phyloP scores from a whole-genome alignment of 2,888 invertebrate species.

The Drosophila mercatorum region DNA sequence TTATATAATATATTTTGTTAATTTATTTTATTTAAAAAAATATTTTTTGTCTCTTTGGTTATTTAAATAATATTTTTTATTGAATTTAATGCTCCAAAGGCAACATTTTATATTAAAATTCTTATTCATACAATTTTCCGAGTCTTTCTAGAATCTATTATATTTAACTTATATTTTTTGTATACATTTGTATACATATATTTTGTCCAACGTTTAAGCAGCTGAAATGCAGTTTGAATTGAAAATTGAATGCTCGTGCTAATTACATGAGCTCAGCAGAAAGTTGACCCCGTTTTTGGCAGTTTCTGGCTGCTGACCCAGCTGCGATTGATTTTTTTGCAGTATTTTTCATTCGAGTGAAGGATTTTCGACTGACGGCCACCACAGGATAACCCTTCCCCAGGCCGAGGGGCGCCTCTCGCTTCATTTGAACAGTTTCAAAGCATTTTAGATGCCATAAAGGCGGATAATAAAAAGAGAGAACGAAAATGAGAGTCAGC shows the following conservation, averaged over 20 bases:
- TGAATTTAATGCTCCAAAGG: too few species aligned
- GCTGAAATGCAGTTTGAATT: not conserved
- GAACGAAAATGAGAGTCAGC: slow-evolving; percentile 60
- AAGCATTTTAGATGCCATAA: slow-evolving; percentile 63
- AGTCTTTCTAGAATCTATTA: too few species aligned
- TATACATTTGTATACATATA: too few species aligned
- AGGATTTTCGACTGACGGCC: slow-evolving; percentile 30
- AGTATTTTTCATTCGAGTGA: slow-evolving; percentile 4
- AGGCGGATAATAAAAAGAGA: slow-evolving; percentile 55
- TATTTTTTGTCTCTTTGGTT: too few species aligned
- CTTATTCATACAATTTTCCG: too few species aligned
- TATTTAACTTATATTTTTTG: too few species aligned
- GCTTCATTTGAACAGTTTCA: slow-evolving; percentile 27
- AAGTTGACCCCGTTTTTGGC: slow-evolving; percentile 39
- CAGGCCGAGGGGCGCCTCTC: not conserved
- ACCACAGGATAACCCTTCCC: not conserved
- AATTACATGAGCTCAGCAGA: slow-evolving; percentile 47
- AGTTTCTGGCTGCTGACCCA: slow-evolving; percentile 35
- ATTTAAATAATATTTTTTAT: too few species aligned
- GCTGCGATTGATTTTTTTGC: slow-evolving; percentile 51
- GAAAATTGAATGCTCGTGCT: slow-evolving; percentile 17
- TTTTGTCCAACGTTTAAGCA: not conserved
- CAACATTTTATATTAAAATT: too few species aligned
- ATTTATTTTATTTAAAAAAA: too few species aligned
- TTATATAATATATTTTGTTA: too few species aligned